These are phyloP conservation scores for Bradypodion ventrale DNA, from an alignment of 2,797 vertebrate species.

Conservation along the genomic window DNA sequence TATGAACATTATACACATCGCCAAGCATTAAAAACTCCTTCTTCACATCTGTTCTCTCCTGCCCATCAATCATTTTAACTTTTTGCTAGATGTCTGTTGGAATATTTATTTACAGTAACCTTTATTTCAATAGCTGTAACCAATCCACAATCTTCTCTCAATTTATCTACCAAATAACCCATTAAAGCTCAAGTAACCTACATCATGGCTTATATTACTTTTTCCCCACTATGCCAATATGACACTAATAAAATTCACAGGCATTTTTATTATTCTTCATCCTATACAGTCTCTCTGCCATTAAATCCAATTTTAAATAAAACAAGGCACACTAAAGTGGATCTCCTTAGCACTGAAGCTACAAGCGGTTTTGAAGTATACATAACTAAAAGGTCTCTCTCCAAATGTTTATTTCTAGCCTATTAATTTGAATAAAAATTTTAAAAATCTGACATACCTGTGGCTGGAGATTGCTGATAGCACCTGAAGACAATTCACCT, in stretches of 20 bases:
- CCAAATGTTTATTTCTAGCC: background rate
- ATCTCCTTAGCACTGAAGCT: background rate
- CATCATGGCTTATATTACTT: background rate
- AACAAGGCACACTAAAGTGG: background rate
- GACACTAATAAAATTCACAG: background rate
- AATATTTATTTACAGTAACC: background rate
- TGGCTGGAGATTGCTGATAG: constrained; percentile 48
- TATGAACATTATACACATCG: background rate
- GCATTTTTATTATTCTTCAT: background rate
- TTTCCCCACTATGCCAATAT: background rate
- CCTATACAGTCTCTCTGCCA: background rate
- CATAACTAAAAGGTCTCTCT: background rate
- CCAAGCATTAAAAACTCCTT: background rate
- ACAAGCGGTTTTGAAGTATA: background rate
- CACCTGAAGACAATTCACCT: constrained; percentile 29
- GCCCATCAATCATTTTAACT: background rate
- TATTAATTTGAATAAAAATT: background rate
- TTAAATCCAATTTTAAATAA: background rate
- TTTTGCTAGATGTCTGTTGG: background rate
- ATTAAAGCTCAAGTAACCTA: background rate
- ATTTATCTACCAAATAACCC: background rate
- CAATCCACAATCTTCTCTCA: background rate
- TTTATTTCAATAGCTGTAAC: background rate
- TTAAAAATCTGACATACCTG: constrained; percentile 59
- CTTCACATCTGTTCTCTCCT: background rate